phyloP scores from a whole-genome alignment of 2,113 vertebrate species.

The Ciconia stormi region DNA sequence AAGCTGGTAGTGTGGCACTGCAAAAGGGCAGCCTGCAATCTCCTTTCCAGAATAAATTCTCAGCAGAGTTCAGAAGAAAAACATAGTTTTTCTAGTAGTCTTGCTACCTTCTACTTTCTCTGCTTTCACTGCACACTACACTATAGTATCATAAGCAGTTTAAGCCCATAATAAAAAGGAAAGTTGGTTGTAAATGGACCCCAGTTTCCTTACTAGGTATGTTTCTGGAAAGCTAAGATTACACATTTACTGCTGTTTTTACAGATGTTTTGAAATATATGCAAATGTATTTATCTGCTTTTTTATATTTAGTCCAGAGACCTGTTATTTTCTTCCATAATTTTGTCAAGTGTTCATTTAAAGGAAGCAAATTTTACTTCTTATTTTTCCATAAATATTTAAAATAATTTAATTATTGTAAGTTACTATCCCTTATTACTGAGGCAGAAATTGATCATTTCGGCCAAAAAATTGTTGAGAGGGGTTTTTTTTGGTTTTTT shows the following conservation, averaged over 20 bases:
- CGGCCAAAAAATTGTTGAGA: not conserved
- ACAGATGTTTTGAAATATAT: not conserved
- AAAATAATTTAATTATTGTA: not conserved
- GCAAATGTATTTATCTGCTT: not conserved
- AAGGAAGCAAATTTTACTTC: not conserved
- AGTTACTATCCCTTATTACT: not conserved
- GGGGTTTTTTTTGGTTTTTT: accelerated
- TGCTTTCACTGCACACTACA: not conserved
- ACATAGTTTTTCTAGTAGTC: not conserved
- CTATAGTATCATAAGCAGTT: not conserved
- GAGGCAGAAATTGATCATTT: not conserved
- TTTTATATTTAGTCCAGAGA: not conserved
- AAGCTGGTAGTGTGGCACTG: not conserved
- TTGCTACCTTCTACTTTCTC: not conserved
- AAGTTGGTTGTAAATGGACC: not conserved
- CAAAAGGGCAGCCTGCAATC: not conserved
- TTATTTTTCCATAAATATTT: not conserved
- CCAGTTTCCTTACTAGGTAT: not conserved
- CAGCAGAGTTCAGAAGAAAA: not conserved
- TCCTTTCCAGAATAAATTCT: not conserved
- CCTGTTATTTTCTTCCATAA: not conserved
- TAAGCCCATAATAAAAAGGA: not conserved
- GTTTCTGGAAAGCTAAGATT: not conserved
- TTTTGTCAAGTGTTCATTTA: not conserved
- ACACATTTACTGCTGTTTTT: not conserved